Percentiles rank a stretch among this genome's conserved stretches.
phyloP scores from a whole-genome alignment of 2,797 vertebrate species.

The Hipposideros larvatus region DNA sequence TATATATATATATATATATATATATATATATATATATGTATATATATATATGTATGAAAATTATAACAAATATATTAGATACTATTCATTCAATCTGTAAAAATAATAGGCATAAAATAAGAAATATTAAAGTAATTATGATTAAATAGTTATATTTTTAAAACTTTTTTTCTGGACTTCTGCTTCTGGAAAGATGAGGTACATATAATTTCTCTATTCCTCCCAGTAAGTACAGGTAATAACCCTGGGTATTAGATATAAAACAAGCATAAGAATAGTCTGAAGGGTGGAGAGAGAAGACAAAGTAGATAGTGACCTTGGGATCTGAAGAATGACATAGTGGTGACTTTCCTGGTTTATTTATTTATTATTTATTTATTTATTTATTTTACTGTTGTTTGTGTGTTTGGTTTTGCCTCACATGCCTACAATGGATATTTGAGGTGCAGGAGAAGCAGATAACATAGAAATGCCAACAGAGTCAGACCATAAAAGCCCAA shows the following conservation, averaged over 20 bases:
- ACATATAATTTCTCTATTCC: not conserved
- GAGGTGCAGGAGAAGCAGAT: not conserved
- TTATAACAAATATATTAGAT: not conserved
- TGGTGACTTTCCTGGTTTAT: not conserved
- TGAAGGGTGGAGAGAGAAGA: not conserved
- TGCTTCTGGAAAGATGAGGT: not conserved
- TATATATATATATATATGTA: not conserved
- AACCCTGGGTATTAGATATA: not conserved
- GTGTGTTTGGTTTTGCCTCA: not conserved
- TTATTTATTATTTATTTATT: not conserved
- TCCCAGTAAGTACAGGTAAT: not conserved
- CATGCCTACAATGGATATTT: not conserved
- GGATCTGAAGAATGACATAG: not conserved
- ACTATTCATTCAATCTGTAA: not conserved
- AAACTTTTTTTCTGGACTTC: not conserved
- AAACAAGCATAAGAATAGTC: not conserved
- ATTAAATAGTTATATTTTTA: not conserved
- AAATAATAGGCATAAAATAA: not conserved
- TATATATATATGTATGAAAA: not conserved
- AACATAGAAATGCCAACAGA: not conserved
- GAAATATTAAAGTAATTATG: not conserved
- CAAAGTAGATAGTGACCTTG: fast-evolving
- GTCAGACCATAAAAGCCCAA: not conserved
- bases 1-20: too few relatives aligned
- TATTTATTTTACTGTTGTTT: not conserved